Evolutionary conservation across 2,888 invertebrate genomes (phyloP), one percentile per base, ranked within the genome.

Genomic region (Eugnorisma glareosa): DNA sequence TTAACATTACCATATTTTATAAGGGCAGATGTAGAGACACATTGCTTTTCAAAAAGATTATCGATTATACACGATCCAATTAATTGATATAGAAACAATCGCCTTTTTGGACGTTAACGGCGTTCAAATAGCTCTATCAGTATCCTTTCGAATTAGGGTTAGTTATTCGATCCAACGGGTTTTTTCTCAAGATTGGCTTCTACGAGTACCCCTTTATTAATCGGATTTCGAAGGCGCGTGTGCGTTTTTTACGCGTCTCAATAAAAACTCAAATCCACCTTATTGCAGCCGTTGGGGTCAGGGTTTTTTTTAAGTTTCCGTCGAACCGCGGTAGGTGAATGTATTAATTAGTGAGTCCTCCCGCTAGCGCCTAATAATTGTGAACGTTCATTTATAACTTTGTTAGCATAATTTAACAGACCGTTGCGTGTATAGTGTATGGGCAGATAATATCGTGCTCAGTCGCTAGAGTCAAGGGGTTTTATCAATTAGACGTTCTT

Each of bases 151-250:
- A 94, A 94, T 95, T 94, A 94, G 94, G 94, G 95, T 95, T 95
- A 94, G 95, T 95, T 95, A 94, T 95, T 92, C 92, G 94, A 94
- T 93, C 93, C 91, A 88, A 83, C 51, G 86, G 86, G 90, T 94
- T 94, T 79, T 95, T 94, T 94, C 89, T 90, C 72, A 88, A 92
- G 94, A 90, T 94, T 92, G 92, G 92, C 92, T 93, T 93, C 94
- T 94, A 95, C n/a, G n/a, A n/a, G n/a, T n/a, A n/a, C 96, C 96
- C 96, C 95, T 96, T 96, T 95, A 95, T 95, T 96, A 96, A 96
- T 95, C 95, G 94, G 95, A 95, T 95, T 94, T 94, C 85, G 88
- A 90, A 93, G 95, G 93, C 95, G 95, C 96, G 96, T 96, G 96
- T 94, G 82, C 73, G 90, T 94, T 96, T 96, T 96, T 95, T 95